Conservation (phyloP, 2,888 invertebrate species). For the Oligia strigilis region DNA sequence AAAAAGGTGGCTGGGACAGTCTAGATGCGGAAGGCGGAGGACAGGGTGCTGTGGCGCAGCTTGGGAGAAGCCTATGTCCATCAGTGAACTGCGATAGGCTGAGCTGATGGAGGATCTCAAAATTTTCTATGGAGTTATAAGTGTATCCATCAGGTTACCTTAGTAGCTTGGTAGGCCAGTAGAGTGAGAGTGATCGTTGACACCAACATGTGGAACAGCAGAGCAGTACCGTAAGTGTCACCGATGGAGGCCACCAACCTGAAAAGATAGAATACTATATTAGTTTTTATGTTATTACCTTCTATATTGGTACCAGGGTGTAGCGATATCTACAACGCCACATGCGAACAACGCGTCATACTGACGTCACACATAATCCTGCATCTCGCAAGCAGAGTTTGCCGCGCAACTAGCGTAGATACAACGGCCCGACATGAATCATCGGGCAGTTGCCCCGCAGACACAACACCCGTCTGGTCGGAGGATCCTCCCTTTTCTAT, state of each 20-base stretch:
- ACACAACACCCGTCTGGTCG: too few relatives aligned
- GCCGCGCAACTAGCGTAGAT: too few relatives aligned
- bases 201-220: slow-evolving; percentile 95
- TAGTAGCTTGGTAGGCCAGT: slow-evolving; percentile 96
- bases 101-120: not conserved
- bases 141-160: slow-evolving; percentile 85
- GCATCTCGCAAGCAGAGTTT: too few relatives aligned
- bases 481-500: too few relatives aligned
- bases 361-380: too few relatives aligned
- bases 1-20: not conserved
- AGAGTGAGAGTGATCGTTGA: slow-evolving; percentile 96
- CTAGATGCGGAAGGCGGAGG: not conserved
- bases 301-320: not conserved
- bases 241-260: slow-evolving; percentile 95
- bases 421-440: too few relatives aligned
- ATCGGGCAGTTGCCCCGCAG: too few relatives aligned
- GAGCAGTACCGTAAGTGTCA: slow-evolving; percentile 95
- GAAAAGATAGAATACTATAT: slow-evolving; percentile 56
- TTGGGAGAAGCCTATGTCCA: not conserved
- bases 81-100: too few relatives aligned
- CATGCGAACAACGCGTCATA: too few relatives aligned
- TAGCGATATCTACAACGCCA: too few relatives aligned
- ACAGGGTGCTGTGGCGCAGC: not conserved
- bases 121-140: not conserved
- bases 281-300: not conserved